Percentiles rank a stretch among this genome's conserved stretches.
phyloP scores from a whole-genome alignment of 2,113 vertebrate genomes.

The Mormyrus iriodes region DNA sequence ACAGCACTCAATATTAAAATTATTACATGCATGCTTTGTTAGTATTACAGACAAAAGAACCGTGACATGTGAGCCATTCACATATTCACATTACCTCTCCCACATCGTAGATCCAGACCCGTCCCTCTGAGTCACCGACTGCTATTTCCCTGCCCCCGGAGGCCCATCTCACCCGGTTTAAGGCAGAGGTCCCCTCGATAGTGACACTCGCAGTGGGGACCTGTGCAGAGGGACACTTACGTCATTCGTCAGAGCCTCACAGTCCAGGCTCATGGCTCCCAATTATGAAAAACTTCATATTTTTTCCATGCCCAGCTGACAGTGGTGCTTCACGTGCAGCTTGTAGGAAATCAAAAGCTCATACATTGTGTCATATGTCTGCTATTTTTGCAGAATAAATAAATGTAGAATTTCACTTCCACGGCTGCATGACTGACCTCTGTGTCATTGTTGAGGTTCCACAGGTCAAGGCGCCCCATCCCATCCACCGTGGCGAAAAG shows the following conservation, averaged over 20 bases:
- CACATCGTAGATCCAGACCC: slow-evolving; percentile 94
- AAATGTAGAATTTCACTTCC: neutral
- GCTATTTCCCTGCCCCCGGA: slow-evolving; percentile 90
- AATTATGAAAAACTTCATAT: neutral
- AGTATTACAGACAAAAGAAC: neutral
- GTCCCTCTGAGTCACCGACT: slow-evolving; percentile 92
- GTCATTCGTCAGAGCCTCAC: neutral
- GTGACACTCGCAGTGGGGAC: slow-evolving; percentile 92
- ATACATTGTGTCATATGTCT: neutral
- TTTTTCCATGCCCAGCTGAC: neutral
- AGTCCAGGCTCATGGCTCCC: neutral
- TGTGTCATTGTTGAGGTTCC: slow-evolving; percentile 84
- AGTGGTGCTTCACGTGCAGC: neutral
- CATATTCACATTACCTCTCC: slow-evolving; percentile 78
- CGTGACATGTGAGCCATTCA: too few species aligned
- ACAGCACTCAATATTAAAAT: neutral
- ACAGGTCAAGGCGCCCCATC: slow-evolving; percentile 79
- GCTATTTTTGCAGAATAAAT: neutral
- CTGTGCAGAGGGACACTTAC: slow-evolving; percentile 48
- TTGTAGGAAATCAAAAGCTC: neutral
- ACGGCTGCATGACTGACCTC: slow-evolving; percentile 56
- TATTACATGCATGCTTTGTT: neutral
- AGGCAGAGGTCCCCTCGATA: slow-evolving; percentile 86
- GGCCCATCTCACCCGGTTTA: slow-evolving; percentile 92
- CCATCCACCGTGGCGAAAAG: slow-evolving; percentile 82